Base-by-base conservation (phyloP, 2,888 invertebrate species). In the Diaprepes abbreviatus region DNA sequence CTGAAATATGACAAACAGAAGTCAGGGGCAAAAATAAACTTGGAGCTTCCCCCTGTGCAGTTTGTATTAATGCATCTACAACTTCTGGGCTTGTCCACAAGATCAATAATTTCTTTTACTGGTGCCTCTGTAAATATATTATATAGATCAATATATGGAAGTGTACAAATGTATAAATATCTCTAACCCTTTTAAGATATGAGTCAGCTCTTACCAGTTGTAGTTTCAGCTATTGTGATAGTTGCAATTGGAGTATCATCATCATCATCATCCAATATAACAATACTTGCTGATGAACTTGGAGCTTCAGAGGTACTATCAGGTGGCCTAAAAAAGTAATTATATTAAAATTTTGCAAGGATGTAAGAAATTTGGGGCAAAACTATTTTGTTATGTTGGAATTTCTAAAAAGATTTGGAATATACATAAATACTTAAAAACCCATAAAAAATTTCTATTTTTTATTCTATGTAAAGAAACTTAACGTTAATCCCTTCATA, bases 21-120 rank as follows among this genome's bases (percentile, higher is more conserved):
- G 36, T 78, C 77, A 10, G 83, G 85, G 14, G 89, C 88, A 50
- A 35, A 52, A 1, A 82, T 80, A 77, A 86, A 83, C 31, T 84
- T 80, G 40, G 50, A 28, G 28, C 40, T 69, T 4, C n/a, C 28
- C 17, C 86, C 86, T 0, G 75, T 74, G 75, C 90, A 90, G 7
- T 80, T 78, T 35, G 85, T 85, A 81, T 90, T 91, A 5, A 90
- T 85, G 73, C 90, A 90, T 72, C 85, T 84, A 12, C 79, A 80
- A 40, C 74, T 76, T 33, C 68, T 76, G 5, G 76, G 74, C 60
- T 77, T 76, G 12, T 80, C 76, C 5, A 83, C 82, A 5, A 83
- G 74, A 73, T 83, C 82, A 12, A 83, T 83, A 17, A 83, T 75
- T 52, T 80, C 82, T 66, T 77, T 68, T 31, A 62, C 60, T 31